Evolutionary conservation across 1,140 invertebrate species (phyloP).

Genomic region (Drosophila truncata): DNA sequence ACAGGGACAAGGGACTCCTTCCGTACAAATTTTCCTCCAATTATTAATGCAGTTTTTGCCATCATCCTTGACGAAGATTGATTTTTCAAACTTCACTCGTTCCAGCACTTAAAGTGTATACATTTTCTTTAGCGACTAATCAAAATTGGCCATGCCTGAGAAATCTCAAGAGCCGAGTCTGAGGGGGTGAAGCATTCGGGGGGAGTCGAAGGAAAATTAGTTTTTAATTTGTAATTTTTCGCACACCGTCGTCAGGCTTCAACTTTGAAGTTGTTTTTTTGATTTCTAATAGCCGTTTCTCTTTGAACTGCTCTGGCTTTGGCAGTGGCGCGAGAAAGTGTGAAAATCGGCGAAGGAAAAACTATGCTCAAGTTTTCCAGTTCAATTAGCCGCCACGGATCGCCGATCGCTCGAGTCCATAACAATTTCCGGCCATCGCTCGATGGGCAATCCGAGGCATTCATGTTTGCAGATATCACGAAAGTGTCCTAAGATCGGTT

Average conservation of each 20-base stretch:
- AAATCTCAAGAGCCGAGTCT: neutral
- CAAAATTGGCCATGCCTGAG: constrained; percentile 65
- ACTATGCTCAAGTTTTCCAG: constrained; percentile 50
- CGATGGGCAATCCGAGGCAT: constrained; percentile 32
- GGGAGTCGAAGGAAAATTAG: constrained; percentile 53
- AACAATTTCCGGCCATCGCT: constrained; percentile 54
- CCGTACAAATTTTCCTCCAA: constrained; percentile 42
- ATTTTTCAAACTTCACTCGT: constrained; percentile 43
- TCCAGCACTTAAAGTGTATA: constrained; percentile 15
- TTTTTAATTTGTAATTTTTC: constrained; percentile 66
- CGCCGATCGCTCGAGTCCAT: constrained; percentile 45
- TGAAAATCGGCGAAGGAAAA: constrained; percentile 49
- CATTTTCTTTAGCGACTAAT: constrained; percentile 58
- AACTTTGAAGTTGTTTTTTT: constrained; percentile 70
- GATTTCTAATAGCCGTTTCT: constrained; percentile 52
- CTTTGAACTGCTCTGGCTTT: constrained; percentile 55
- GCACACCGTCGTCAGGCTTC: constrained; percentile 39
- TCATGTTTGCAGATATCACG: constrained; percentile 32
- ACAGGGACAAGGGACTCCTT: neutral
- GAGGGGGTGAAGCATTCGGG: constrained; percentile 5
- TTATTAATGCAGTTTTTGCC: constrained; percentile 45
- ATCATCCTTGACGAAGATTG: constrained; percentile 68
- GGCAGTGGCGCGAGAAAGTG: constrained; percentile 46
- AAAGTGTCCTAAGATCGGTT: constrained; percentile 25
- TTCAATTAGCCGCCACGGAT: constrained; percentile 55